Evolutionary conservation across 2,888 invertebrate species (phyloP).

Genomic region (Troides helena): DNA sequence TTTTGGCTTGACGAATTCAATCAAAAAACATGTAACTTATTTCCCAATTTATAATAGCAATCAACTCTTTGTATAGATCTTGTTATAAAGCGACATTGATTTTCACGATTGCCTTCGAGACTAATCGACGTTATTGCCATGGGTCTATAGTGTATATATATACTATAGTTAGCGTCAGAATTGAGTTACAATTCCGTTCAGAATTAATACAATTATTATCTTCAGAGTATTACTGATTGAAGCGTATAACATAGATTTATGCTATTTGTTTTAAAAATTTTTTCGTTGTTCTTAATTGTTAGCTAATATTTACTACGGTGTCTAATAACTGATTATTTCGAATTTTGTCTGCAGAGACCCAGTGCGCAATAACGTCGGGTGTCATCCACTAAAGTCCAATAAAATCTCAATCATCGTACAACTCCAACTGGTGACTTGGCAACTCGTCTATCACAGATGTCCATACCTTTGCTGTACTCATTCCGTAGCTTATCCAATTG

Average conservation of each 20-base stretch:
- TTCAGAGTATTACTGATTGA: slow-evolving; percentile 3
- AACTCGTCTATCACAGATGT: background rate
- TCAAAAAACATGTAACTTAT: too few species aligned
- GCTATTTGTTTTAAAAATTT: background rate
- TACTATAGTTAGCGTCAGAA: slow-evolving; percentile 23
- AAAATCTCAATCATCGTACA: too few species aligned
- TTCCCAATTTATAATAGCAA: background rate
- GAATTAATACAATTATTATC: slow-evolving; percentile 20
- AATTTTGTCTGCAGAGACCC: too few species aligned
- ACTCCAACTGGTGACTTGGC: too few species aligned
- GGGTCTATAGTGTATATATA: background rate
- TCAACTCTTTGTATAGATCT: background rate
- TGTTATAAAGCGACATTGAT: slow-evolving; percentile 15
- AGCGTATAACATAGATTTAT: slow-evolving; percentile 8
- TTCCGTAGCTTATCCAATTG: slow-evolving; percentile 1
- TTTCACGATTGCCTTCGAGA: slow-evolving; percentile 23
- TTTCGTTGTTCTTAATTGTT: too few species aligned
- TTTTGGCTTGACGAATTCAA: too few species aligned
- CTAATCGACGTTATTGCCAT: slow-evolving; percentile 20
- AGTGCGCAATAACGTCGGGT: too few species aligned
- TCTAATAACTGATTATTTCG: too few species aligned
- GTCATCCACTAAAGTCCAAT: too few species aligned
- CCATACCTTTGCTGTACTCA: background rate
- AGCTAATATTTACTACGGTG: too few species aligned
- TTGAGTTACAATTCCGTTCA: slow-evolving; percentile 14